A percentile compares a stretch with the other conserved stretches of the same genome.
Conservation (phyloP, 2,797 vertebrate species). For the Mareca penelope region DNA sequence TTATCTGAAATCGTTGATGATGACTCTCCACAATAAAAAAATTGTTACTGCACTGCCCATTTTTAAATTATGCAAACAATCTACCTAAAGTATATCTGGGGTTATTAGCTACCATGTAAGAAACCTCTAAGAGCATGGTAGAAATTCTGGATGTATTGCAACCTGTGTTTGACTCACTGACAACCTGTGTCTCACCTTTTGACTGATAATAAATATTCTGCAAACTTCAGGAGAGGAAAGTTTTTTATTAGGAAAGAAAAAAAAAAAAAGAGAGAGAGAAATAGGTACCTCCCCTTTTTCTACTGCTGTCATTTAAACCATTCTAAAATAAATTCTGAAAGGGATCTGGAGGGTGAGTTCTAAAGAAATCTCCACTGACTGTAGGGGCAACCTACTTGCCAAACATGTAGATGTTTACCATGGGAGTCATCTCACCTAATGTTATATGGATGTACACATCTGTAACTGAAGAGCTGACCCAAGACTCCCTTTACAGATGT, state of each 20-base stretch:
- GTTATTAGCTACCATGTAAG: neutral
- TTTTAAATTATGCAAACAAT: neutral
- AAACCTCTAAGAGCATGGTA: neutral
- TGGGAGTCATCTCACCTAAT: neutral
- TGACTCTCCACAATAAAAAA: neutral
- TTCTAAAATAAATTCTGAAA: neutral
- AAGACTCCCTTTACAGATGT: neutral
- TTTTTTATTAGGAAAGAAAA: neutral
- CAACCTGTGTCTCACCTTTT: neutral
- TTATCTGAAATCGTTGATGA: neutral
- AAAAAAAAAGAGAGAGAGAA: neutral
- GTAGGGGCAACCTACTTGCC: neutral
- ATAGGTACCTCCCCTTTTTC: neutral
- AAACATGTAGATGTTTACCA: neutral
- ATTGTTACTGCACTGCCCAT: neutral
- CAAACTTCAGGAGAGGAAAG: neutral
- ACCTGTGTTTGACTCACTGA: neutral
- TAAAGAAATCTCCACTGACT: neutral
- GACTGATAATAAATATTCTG: neutral
- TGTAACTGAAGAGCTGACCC: neutral
- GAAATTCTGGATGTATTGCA: neutral
- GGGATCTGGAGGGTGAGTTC: neutral
- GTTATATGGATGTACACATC: neutral
- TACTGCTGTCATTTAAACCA: neutral
- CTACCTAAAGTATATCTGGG: neutral